phyloP scores from a whole-genome alignment of 2,113 vertebrate genomes.

The Athene cunicularia region DNA sequence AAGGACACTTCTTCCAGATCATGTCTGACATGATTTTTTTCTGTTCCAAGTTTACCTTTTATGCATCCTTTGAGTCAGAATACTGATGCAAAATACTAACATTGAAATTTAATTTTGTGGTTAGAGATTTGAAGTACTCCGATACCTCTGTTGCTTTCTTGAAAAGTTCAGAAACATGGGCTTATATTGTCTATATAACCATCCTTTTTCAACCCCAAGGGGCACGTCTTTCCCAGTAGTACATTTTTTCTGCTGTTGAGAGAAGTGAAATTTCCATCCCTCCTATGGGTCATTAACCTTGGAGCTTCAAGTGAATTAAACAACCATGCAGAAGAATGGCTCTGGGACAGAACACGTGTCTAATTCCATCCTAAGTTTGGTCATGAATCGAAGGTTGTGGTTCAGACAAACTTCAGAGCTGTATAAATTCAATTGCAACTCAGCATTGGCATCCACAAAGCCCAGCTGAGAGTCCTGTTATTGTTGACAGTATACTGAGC shows the following conservation, averaged over 20 bases:
- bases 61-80: not conserved
- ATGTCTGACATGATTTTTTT: not conserved
- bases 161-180: not conserved
- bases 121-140: not conserved
- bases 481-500: constrained; percentile 59
- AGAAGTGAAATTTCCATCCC: not conserved
- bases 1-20: not conserved
- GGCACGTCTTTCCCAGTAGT: not conserved
- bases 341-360: not conserved
- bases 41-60: not conserved
- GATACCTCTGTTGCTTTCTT: not conserved
- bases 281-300: not conserved
- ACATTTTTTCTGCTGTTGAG: not conserved
- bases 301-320: not conserved
- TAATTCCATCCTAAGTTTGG: constrained; percentile 14
- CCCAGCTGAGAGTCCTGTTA: not conserved
- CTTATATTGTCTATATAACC: not conserved
- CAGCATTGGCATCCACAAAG: constrained; percentile 11
- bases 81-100: not conserved
- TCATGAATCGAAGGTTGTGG: constrained; percentile 34
- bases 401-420: constrained; percentile 1
- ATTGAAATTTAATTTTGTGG: not conserved
- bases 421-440: constrained; percentile 9
- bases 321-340: not conserved
- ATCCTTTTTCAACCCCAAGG: not conserved